A percentile compares a stretch with the other conserved stretches of the same genome.
Conservation (phyloP, 2,888 invertebrate genomes). For the Corythucha ciliata region DNA sequence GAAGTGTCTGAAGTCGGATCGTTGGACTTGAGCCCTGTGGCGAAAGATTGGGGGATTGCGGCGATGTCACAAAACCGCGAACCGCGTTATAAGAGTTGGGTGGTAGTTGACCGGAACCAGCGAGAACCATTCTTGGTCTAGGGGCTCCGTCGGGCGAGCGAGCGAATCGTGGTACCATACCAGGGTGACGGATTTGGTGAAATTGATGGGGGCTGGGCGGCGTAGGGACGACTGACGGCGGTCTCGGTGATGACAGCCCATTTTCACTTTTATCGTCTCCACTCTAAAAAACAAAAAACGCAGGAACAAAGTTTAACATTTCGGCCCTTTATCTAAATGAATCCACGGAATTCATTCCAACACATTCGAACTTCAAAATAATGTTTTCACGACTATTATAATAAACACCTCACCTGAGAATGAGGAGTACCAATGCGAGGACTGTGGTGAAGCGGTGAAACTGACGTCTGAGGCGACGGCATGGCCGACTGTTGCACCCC, state of each 20-base stretch:
- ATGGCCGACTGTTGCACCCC: slow-evolving; percentile 43
- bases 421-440: slow-evolving; percentile 54
- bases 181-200: slow-evolving; percentile 34
- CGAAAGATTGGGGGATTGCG: slow-evolving; percentile 22
- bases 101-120: slow-evolving; percentile 26
- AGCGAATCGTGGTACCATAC: slow-evolving; percentile 42
- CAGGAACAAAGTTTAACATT: background rate
- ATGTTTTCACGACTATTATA: too few species aligned
- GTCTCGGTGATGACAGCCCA: slow-evolving; percentile 34
- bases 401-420: slow-evolving; percentile 42
- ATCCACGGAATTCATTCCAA: too few species aligned
- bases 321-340: too few species aligned
- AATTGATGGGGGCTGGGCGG: slow-evolving; percentile 31
- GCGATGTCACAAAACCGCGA: slow-evolving; percentile 20
- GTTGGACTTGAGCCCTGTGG: slow-evolving; percentile 35
- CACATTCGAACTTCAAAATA: too few species aligned
- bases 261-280: slow-evolving; percentile 30
- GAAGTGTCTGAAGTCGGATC: slow-evolving; percentile 14
- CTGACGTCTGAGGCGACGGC: slow-evolving; percentile 42
- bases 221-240: slow-evolving; percentile 42
- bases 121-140: slow-evolving; percentile 36
- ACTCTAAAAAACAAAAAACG: slow-evolving; percentile 19
- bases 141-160: slow-evolving; percentile 41
- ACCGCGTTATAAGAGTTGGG: slow-evolving; percentile 29
- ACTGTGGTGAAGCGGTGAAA: slow-evolving; percentile 52